Base-by-base conservation (phyloP, 92 coral and sea anemone genomes). In the Umimayanthus chanpuru region DNA sequence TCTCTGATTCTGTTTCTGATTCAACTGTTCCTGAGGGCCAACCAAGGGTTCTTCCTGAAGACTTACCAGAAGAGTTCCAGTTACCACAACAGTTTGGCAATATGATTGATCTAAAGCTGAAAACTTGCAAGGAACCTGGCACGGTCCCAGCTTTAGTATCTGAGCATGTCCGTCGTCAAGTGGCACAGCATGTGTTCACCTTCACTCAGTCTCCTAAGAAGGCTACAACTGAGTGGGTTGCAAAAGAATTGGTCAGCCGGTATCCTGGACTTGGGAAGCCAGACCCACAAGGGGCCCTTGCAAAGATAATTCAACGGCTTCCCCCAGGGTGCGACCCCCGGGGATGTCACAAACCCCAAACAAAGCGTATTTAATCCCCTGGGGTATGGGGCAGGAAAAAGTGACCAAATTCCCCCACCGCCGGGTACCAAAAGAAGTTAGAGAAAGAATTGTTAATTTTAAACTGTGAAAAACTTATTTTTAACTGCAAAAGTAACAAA, bases 271-370 rank as follows among this genome's bases (percentile, higher is more conserved):
- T 67, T 6, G 73, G 29, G 28, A 67, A 23, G 18, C 73, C 73
- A 23, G 73, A 67, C 6, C 73, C 73, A 23, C 30, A 23, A 67
- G 32, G 9, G 11, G 73, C 73, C 73, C 73, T 67, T n/a, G 73
- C 29, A 6, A 67, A 67, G 73, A 23, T 67, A 11, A 67, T 23
- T 67, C 73, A 77, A 50, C 79, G 78, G 90, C 90, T 87, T 87
- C 78, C 90, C 88, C 77, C 90, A 73, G 90, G 90, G 90, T 87
- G 77, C 65, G 78, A 87, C 90, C 90, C 90, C 90, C 85, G 76
- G 90, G 85, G 77, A 87, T 77, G 90, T 87, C 85, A 65, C 53
- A 44, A 50, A 86, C 89, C 79, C 89, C 26, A 55, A 47, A 61
- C 89, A 73, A 75, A 86, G 23, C 83, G 75, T 53, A 26, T 43